Base-by-base conservation (phyloP, 2,797 vertebrate genomes). In the Leptoclinus maculatus region DNA sequence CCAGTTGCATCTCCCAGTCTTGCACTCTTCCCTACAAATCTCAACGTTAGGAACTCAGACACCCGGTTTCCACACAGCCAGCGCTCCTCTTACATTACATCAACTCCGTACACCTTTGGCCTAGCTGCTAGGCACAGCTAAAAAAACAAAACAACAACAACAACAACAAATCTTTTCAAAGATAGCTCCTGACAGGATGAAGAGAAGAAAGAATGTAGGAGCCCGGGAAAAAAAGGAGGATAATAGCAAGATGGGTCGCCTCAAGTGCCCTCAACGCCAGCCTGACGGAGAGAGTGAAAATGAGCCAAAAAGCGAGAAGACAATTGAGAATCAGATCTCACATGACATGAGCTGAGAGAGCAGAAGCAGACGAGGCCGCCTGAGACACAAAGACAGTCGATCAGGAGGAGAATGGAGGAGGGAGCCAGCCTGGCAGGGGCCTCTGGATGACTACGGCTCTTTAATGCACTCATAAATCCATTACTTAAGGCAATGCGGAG, bases 381-480 rank as follows among this genome's bases (percentile, higher is more conserved):
- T 29, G 83, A 92, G 80, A 90, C 79, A 89, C 89, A 87, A 85
- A 92, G 81, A 77, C 70, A 88, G 87, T 83, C 82, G 76, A 86
- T 87, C 75, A 88, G 77, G 71, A 78, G 84, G 71, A 89, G 83
- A 84, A 90, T 78, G 86, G 84, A 74, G 89, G 75, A 87, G 68
- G 65, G 91, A 93, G 94, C 89, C 88, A 86, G 89, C 85, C 95
- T 95, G 95, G 93, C 94, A 92, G 92, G 85, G 92, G 81, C 88
- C 83, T 82, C 83, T 87, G 86, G 88, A 91, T 86, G 93, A 88
- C 93, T 90, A 93, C 89, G 60, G 89, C 92, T 90, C 92, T 95
- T 95, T 93, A 94, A 93, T 96, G 93, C 87, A 89, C 93, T 96
- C 90, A 92, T 94, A 96, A 96, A 96, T 94, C 96, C 94, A 95